Base-by-base conservation (phyloP, 2,113 vertebrate genomes). In the Pogona vitticeps region DNA sequence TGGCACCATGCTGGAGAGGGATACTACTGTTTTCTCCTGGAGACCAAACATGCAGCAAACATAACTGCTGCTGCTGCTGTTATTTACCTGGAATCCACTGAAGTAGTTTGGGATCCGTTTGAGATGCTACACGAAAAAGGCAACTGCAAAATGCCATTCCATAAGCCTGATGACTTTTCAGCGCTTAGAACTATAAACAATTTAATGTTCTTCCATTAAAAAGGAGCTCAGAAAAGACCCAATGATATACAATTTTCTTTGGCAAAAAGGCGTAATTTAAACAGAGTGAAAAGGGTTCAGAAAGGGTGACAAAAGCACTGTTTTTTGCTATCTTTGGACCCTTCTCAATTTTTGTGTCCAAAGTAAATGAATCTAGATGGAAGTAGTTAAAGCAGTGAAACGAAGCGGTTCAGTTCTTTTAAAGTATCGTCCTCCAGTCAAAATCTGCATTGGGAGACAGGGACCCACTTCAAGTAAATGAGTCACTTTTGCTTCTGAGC, bases 341-440 rank as follows among this genome's bases (percentile, higher is more conserved):
- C 0, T 5, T 90, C 78, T 93, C 96, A 96, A 95, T 82, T 94
- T 85, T 87, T 91, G 88, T 90, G 91, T 97, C 96, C 97, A 97
- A 97, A 97, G 96, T 94, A 96, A 97, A 97, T 96, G 91, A 95
- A 95, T 94, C 92, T 95, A 94, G 93, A 95, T 96, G 96, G 96
- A 97, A 97, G 96, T 94, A 96, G 97, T 97, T 97, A 97, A 96
- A 96, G 95, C 90, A 89, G 90, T 92, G 86, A 94, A 96, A 89
- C 83, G 93, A 95, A 92, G 85, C 81, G 90, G 90, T 94, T 92
- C 95, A 95, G 83, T 93, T 92, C 91, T 95, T 96, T 91, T 20
- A 83, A 93, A 96, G 95, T 92, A 80, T 95, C 94, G 94, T 96
- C 94, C 96, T 95, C 92, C 93, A 92, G 93, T 95, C 2, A 33